Percentiles rank a stretch among this genome's conserved stretches.
phyloP scores from a whole-genome alignment of 30 jellyfish, hydroid and myxozoan genomes.

The Morbakka virulenta region DNA sequence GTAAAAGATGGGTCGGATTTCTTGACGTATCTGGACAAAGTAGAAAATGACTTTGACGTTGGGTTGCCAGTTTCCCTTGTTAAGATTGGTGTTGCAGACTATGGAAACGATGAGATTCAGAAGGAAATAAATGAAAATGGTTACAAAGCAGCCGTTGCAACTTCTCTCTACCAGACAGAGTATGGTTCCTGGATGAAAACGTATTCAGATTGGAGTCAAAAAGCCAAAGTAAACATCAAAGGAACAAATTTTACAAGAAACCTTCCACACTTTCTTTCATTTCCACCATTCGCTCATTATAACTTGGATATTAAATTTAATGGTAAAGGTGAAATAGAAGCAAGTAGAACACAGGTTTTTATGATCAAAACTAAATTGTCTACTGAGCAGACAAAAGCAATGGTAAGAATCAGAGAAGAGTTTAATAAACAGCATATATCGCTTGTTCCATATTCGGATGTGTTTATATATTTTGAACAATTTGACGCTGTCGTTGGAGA shows the following conservation, averaged over 20 bases:
- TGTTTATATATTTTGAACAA: slow-evolving; percentile 77
- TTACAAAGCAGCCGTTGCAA: background rate
- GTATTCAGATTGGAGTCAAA: slow-evolving; percentile 1
- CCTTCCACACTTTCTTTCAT: background rate
- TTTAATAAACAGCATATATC: slow-evolving; percentile 7
- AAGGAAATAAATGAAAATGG: background rate
- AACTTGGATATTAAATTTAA: slow-evolving; percentile 38
- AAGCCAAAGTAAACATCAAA: background rate
- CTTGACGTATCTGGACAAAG: slow-evolving; percentile 17
- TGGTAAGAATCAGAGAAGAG: slow-evolving; percentile 68
- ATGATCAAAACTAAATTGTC: slow-evolving; percentile 55
- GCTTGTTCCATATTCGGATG: slow-evolving; percentile 26
- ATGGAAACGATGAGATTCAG: slow-evolving; percentile 39
- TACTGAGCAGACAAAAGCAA: slow-evolving; percentile 54
- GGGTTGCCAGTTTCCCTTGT: slow-evolving; percentile 53
- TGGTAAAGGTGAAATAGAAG: slow-evolving; percentile 31
- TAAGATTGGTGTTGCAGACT: slow-evolving; percentile 4
- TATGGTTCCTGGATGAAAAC: slow-evolving; percentile 40
- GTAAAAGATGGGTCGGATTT: slow-evolving; percentile 56
- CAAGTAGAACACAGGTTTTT: slow-evolving; percentile 64
- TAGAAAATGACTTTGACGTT: slow-evolving; percentile 39
- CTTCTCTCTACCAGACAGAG: slow-evolving; percentile 19
- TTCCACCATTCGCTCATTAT: slow-evolving; percentile 35
- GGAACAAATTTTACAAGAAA: slow-evolving; percentile 9
- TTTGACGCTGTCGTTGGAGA: slow-evolving; percentile 68